Percentiles rank a stretch among this genome's conserved stretches.
Evolutionary conservation across 64 coral and sea anemone species (phyloP).

Genomic region (Cladopsammia gracilis): DNA sequence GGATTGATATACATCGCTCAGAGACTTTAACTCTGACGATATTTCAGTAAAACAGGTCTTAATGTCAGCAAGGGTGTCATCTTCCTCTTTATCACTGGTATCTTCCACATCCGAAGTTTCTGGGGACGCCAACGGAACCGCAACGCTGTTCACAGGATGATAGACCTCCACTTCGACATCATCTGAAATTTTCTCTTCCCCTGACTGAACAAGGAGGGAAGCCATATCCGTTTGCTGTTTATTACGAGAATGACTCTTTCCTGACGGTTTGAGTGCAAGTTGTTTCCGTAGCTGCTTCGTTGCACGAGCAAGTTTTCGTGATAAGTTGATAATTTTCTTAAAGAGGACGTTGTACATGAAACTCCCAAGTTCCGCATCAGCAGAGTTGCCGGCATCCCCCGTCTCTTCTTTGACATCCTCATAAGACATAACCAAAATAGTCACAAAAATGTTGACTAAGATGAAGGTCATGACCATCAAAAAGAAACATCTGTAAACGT

Average conservation of each 20-base stretch:
- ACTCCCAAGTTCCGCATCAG: not conserved
- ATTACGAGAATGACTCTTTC: too few species aligned
- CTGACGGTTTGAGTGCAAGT: too few species aligned
- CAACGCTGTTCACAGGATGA: not conserved
- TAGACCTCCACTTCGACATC: not conserved
- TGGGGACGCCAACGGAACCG: not conserved
- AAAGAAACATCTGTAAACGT: not conserved
- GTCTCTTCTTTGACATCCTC: not conserved
- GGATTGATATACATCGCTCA: not conserved
- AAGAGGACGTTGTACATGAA: not conserved
- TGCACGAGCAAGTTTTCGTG: not conserved
- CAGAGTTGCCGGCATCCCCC: not conserved
- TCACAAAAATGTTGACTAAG: slow-evolving; percentile 35
- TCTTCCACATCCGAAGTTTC: not conserved
- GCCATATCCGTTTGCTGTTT: too few species aligned
- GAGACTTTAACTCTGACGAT: not conserved
- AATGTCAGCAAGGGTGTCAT: not conserved
- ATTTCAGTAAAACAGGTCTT: not conserved
- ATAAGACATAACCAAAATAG: slow-evolving; percentile 28
- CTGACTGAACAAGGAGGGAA: too few species aligned
- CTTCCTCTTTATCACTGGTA: not conserved
- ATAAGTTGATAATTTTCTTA: not conserved
- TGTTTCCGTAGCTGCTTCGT: not conserved
- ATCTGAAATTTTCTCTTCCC: not conserved
- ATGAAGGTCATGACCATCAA: not conserved